Base-by-base conservation (phyloP, 2,797 vertebrate genomes). In the Sebastes goodei region DNA sequence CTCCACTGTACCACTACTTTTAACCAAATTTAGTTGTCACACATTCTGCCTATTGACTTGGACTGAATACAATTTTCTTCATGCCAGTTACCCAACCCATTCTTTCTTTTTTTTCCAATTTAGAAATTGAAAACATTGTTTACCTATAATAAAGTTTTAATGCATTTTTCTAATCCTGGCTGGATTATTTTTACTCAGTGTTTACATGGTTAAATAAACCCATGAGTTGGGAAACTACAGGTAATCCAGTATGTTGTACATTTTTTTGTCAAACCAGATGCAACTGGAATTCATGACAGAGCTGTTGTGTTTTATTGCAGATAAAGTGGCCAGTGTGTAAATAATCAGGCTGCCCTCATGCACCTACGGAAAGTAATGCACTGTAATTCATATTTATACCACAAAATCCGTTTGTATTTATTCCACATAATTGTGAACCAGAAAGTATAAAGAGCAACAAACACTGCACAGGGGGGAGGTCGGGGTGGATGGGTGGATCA, bases 121-220 rank as follows among this genome's bases (percentile, higher is more conserved):
- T n/a, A n/a, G 49, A 46, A 46, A 46, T 46, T 46, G 42, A 46
- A 17, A 46, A 46, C 42, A 46, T 1, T 32, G 11, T 64, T 33
- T 27, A 21, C 5, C 7, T 15, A 42, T 0, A 71, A 38, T 57
- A 25, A 0, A 20, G 0, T 35, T 30, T 38, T 29, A 1, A 23
- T 23, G 42, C 9, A 14, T 33, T 52, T 9, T 32, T 35, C 30
- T 25, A 10, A 33, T 25, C 10, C 9, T 53, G 20, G 12, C 27
- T 4, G 4, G 4, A 17, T 59, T n/a, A 29, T 14, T 71, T 14
- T 11, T 4, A 35, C 33, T 25, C 14, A 25, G 21, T 56, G 32
- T 53, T 70, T 42, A 6, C 25, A 15, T 5, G 42, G 1, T 21
- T 12, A 25, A 7, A 15, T 6, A 61, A 60, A 35, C 7, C 2